Percentiles rank a stretch among this genome's conserved stretches.
Conservation (phyloP, 2,113 vertebrate species). For the Clarias macrocephalus region DNA sequence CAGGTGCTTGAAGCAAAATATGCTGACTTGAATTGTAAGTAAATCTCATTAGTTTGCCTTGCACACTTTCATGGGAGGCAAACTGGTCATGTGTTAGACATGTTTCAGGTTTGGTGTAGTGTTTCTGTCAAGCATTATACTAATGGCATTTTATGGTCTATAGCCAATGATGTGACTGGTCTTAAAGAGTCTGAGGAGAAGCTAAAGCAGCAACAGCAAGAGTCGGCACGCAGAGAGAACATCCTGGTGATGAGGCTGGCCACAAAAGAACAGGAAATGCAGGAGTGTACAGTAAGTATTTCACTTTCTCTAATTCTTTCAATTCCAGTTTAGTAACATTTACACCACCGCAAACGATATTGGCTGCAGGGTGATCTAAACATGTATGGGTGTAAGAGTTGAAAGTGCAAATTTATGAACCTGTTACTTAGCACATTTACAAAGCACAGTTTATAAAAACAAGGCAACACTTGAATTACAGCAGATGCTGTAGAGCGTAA, state of each 20-base stretch:
- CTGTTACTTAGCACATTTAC: neutral
- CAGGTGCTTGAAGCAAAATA: constrained; percentile 98
- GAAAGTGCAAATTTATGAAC: neutral
- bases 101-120: neutral
- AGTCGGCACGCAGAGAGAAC: constrained; percentile 97
- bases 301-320: neutral
- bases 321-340: neutral
- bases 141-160: constrained; percentile 1
- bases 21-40: constrained; percentile 98
- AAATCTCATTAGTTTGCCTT: neutral
- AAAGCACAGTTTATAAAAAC: neutral
- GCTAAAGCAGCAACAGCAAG: constrained; percentile 97
- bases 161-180: constrained; percentile 95
- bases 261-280: constrained; percentile 99
- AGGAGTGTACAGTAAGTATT: constrained; percentile 96
- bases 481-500: neutral
- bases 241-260: constrained; percentile 98
- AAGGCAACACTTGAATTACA: no score
- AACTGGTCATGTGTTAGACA: neutral
- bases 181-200: constrained; percentile 98
- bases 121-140: neutral
- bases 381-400: neutral
- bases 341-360: no score
- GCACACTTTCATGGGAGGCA: neutral
- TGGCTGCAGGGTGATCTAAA: neutral